A percentile compares a stretch with the other conserved stretches of the same genome.
phyloP scores from a whole-genome alignment of 2,888 invertebrate genomes.

The Sialis fuliginosa region DNA sequence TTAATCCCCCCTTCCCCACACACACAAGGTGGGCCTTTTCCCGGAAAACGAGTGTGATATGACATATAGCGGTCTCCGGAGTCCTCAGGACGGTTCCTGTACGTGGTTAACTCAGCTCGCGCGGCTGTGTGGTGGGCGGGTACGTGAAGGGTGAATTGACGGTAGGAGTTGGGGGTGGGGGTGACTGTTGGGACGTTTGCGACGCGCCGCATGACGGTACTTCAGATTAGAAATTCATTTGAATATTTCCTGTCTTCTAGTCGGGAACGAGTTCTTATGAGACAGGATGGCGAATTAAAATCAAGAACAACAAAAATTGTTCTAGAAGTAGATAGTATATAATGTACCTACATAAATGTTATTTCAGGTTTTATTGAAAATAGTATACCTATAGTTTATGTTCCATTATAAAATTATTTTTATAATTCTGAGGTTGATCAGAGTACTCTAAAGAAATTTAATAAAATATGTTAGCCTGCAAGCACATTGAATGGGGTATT shows the following conservation, averaged over 20 bases:
- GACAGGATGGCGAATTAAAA: too few species aligned
- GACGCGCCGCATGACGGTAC: neutral
- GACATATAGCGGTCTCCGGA: neutral
- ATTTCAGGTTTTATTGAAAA: too few species aligned
- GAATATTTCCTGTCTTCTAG: conserved; percentile 26
- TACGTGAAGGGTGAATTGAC: neutral
- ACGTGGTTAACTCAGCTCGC: neutral
- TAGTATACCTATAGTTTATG: too few species aligned
- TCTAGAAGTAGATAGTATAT: too few species aligned
- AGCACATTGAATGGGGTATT: too few species aligned
- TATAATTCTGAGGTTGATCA: too few species aligned
- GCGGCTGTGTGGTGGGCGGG: conserved; percentile 3
- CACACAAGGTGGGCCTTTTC: neutral
- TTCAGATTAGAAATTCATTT: conserved; percentile 31
- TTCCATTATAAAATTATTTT: too few species aligned
- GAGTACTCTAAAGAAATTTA: too few species aligned
- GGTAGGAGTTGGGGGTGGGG: neutral
- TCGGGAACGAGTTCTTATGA: conserved; percentile 10
- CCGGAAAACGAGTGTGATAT: neutral
- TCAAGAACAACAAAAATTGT: too few species aligned
- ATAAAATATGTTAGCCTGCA: too few species aligned
- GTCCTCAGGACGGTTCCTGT: neutral
- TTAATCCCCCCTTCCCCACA: too few species aligned
- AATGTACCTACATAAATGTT: too few species aligned
- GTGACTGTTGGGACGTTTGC: neutral